phyloP scores from a whole-genome alignment of 2,113 vertebrate species.

The Caranx ignobilis region DNA sequence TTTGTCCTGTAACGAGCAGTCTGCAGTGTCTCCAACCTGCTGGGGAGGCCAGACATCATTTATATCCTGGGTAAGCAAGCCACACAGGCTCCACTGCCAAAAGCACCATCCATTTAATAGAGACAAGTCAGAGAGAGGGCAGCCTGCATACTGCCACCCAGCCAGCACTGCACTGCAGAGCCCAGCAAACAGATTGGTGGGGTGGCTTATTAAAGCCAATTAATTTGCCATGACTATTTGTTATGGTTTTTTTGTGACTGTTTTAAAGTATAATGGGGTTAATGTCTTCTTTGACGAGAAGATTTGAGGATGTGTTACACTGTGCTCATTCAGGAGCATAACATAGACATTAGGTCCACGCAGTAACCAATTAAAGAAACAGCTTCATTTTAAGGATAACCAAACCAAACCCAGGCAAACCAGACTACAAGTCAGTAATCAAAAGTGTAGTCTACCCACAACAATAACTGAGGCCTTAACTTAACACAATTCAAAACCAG shows the following conservation, averaged over 20 bases:
- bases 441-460: too few relatives aligned
- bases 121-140: slow-evolving; percentile 62
- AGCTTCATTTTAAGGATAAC: too few relatives aligned
- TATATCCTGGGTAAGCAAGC: slow-evolving; percentile 59
- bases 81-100: slow-evolving; percentile 65
- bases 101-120: slow-evolving; percentile 70
- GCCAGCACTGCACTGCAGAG: slow-evolving; percentile 55
- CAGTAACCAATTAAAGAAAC: too few relatives aligned
- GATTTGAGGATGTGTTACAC: too few relatives aligned
- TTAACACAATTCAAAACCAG: too few relatives aligned
- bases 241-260: not conserved
- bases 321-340: too few relatives aligned
- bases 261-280: not conserved
- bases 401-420: too few relatives aligned
- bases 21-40: slow-evolving; percentile 66
- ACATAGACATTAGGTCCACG: too few relatives aligned
- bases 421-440: too few relatives aligned
- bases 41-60: slow-evolving; percentile 70
- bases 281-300: too few relatives aligned
- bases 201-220: slow-evolving; percentile 4
- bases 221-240: slow-evolving; percentile 21
- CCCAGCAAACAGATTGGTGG: slow-evolving; percentile 22
- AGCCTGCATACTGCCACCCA: slow-evolving; percentile 46
- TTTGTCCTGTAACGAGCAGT: slow-evolving; percentile 59
- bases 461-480: too few relatives aligned